Evolutionary conservation across 2,797 vertebrate species (phyloP), one percentile per base, ranked within the genome.

Genomic region (Distichodus sexfasciatus): DNA sequence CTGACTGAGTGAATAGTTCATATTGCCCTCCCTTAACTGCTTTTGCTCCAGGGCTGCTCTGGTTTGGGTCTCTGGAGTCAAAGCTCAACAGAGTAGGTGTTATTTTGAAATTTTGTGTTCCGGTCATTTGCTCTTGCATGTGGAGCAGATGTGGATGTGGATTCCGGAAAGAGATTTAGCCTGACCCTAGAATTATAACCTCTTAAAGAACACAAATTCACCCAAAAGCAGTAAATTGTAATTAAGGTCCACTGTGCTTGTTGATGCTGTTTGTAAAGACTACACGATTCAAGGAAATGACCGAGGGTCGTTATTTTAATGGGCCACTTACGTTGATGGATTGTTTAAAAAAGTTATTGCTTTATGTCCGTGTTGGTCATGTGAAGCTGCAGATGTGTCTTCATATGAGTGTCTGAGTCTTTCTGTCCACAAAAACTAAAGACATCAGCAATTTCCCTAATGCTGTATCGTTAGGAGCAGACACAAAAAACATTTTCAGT

Each of bases 361-460:
- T 23, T 3, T 11, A 4, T 4, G 1, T 26, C 26, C 12, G 11
- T 1, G 0, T 9, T 40, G 23, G 41, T 40, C 19, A 8, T 23
- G 26, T 44, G 26, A 11, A 24, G 50, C 59, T 19, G 29, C 8
- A 2, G 4, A 43, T 19, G 10, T 9, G 23, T 1, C 1, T 10
- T 12, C 6, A 19, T 21, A 21, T 54, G 12, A 35, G 21, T 19
- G 50, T 33, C 40, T 31, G 5, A 35, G 46, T 69, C 9, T 61
- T 51, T 51, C n/a, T 35, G n/a, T 60, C 10, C 51, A 41, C 17
- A 28, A 17, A 17, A 62, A 63, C 24, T 6, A 51, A 12, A 69
- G 43, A 48, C 29, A 43, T 12, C 43, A 28, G 26, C 26, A 33
- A 24, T 44, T 44, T 35, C n/a, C 36, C 28, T 69, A 35, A 69